Evolutionary conservation across 1,140 invertebrate species (phyloP).

Genomic region (Samia ricini): DNA sequence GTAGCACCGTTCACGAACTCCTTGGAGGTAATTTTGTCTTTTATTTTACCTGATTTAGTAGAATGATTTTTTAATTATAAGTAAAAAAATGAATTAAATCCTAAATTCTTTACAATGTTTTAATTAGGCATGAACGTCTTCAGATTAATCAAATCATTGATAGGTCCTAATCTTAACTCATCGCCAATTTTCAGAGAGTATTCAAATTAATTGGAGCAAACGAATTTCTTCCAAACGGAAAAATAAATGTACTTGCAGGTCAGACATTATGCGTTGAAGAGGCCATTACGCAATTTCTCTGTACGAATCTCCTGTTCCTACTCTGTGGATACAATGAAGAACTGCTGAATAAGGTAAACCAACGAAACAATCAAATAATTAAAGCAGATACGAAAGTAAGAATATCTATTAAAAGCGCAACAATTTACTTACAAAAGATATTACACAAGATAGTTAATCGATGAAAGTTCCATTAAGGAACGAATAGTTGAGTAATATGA

Average conservation of each 20-base stretch:
- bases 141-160: too few species aligned
- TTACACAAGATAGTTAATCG: too few species aligned
- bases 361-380: background rate
- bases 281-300: conserved; percentile 80
- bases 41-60: conserved; percentile 4
- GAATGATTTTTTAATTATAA: background rate
- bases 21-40: conserved; percentile 76
- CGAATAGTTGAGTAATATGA: too few species aligned
- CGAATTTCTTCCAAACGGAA: conserved; percentile 82
- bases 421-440: too few species aligned
- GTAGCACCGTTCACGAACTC: conserved; percentile 80
- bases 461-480: too few species aligned
- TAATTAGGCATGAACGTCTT: background rate
- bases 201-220: conserved; percentile 78
- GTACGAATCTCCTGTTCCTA: conserved; percentile 82
- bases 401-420: too few species aligned
- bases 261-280: conserved; percentile 80
- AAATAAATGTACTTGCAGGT: conserved; percentile 79
- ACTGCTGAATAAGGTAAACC: conserved; percentile 81
- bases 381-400: too few species aligned
- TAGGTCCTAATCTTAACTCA: background rate
- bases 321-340: conserved; percentile 83
- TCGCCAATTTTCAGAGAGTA: conserved; percentile 41
- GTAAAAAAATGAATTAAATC: too few species aligned
- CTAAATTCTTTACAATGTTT: background rate